Evolutionary conservation across 2,797 vertebrate genomes (phyloP).

Genomic region (Danio aesculapii): DNA sequence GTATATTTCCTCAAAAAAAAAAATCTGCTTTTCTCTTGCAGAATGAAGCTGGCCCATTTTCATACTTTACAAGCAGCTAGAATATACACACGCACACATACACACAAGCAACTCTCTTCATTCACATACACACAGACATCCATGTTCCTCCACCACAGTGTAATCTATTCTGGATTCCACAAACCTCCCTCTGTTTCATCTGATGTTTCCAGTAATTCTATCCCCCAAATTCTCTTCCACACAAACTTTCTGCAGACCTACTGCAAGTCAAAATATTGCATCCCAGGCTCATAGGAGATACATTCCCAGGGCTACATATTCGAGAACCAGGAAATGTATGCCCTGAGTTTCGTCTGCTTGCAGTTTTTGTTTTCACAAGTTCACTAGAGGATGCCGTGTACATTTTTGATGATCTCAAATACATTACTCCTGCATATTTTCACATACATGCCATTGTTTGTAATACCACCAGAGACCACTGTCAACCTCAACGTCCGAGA

Average conservation of each 20-base stretch:
- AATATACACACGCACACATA: background rate
- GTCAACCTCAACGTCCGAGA: too few species aligned
- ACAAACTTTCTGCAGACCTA: conserved; percentile 6
- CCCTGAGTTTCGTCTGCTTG: too few species aligned
- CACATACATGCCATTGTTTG: too few species aligned
- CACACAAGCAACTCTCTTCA: too few species aligned
- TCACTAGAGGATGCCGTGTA: too few species aligned
- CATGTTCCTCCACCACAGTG: conserved; percentile 6
- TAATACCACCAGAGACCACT: too few species aligned
- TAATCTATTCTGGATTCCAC: conserved; percentile 12
- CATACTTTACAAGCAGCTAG: conserved; percentile 35
- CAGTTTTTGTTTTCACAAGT: too few species aligned
- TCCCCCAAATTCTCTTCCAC: conserved; percentile 9
- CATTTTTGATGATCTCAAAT: too few species aligned
- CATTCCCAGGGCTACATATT: too few species aligned
- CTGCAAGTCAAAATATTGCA: conserved; percentile 24
- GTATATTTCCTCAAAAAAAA: conserved; percentile 28
- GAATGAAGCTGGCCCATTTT: conserved; percentile 44
- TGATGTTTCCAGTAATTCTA: conserved; percentile 22
- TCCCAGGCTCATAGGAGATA: too few species aligned
- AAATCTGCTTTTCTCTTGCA: conserved; percentile 1
- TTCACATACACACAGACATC: background rate
- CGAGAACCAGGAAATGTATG: too few species aligned
- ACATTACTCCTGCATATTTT: too few species aligned
- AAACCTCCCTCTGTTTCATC: background rate